Percentiles rank a stretch among this genome's conserved stretches.
phyloP scores from a whole-genome alignment of 1,140 invertebrate genomes.

The Doryteuthis pealeii region DNA sequence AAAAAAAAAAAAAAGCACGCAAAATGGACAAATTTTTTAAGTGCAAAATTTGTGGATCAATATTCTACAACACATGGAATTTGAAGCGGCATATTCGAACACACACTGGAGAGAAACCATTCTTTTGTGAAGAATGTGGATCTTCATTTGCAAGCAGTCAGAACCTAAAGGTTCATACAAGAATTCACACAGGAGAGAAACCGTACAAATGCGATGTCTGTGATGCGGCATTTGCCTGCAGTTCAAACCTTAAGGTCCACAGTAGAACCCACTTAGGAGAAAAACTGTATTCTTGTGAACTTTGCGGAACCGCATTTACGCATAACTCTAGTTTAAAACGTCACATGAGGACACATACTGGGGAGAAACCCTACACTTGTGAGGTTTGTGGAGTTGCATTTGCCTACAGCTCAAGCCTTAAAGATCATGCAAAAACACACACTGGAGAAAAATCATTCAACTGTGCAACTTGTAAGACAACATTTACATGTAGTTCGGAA shows the following conservation, averaged over 20 bases:
- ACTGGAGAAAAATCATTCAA: constrained; percentile 62
- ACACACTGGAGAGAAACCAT: constrained; percentile 67
- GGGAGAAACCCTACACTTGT: constrained; percentile 67
- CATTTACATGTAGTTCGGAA: constrained; percentile 74
- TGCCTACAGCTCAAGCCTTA: background rate
- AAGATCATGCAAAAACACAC: constrained; percentile 19
- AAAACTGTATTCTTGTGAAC: constrained; percentile 32
- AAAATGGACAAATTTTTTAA: too few species aligned
- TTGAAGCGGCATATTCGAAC: too few species aligned
- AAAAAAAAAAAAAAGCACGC: too few species aligned
- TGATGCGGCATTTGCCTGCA: constrained; percentile 70
- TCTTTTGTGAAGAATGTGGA: constrained; percentile 84
- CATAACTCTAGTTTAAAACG: constrained; percentile 87
- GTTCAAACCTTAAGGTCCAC: constrained; percentile 70
- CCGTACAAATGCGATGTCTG: constrained; percentile 71
- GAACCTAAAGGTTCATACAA: constrained; percentile 70
- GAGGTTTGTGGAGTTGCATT: too few species aligned
- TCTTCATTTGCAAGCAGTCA: constrained; percentile 78
- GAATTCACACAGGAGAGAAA: constrained; percentile 72
- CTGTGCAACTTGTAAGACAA: constrained; percentile 85
- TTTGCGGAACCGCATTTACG: constrained; percentile 66
- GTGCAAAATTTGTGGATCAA: too few species aligned
- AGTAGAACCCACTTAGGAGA: constrained; percentile 68
- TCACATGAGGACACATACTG: constrained; percentile 84
- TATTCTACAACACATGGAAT: too few species aligned